Percentiles rank a stretch among this genome's conserved stretches.
Evolutionary conservation across 2,113 vertebrate genomes (phyloP).

Genomic region (Salvelinus sp.): DNA sequence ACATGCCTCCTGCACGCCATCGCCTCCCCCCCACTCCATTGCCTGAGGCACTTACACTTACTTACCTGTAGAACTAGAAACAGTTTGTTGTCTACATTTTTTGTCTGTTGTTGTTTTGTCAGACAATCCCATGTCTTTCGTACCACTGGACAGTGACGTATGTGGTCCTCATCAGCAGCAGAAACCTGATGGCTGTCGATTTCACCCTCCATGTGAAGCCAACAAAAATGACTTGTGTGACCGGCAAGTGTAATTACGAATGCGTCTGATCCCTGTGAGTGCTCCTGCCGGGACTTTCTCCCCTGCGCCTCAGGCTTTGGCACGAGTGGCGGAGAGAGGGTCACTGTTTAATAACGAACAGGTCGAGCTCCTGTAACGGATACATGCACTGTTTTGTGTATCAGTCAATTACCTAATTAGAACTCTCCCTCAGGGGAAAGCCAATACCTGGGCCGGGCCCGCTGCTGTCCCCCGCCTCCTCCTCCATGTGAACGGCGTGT

Average conservation of each 20-base stretch:
- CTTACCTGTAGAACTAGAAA: slow-evolving; percentile 14
- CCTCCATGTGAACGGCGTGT: slow-evolving; percentile 68
- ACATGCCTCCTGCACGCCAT: slow-evolving; percentile 19
- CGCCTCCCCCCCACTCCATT: not conserved
- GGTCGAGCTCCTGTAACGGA: slow-evolving; percentile 77
- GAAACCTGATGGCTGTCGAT: slow-evolving; percentile 20
- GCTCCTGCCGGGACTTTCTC: slow-evolving; percentile 56
- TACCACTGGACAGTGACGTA: no score
- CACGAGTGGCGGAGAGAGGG: slow-evolving; percentile 72
- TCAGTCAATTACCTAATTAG: slow-evolving; percentile 84
- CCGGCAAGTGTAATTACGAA: slow-evolving; percentile 72
- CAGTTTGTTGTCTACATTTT: not conserved
- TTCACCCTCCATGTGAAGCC: slow-evolving; percentile 28
- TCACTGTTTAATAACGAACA: slow-evolving; percentile 80
- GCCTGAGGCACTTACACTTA: no score
- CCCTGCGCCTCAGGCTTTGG: slow-evolving; percentile 57
- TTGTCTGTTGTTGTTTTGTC: slow-evolving; percentile 17
- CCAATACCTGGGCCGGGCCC: slow-evolving; percentile 67
- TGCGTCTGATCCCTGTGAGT: slow-evolving; percentile 60
- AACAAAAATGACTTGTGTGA: slow-evolving; percentile 51
- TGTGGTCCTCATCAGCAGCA: no score
- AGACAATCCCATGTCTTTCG: not conserved
- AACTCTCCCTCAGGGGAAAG: slow-evolving; percentile 76
- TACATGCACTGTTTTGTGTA: slow-evolving; percentile 80
- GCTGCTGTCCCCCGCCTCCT: slow-evolving; percentile 39